A percentile compares a stretch with the other conserved stretches of the same genome.
Conservation (phyloP, 2,888 invertebrate genomes). For the Sinhomidia bicolor region DNA sequence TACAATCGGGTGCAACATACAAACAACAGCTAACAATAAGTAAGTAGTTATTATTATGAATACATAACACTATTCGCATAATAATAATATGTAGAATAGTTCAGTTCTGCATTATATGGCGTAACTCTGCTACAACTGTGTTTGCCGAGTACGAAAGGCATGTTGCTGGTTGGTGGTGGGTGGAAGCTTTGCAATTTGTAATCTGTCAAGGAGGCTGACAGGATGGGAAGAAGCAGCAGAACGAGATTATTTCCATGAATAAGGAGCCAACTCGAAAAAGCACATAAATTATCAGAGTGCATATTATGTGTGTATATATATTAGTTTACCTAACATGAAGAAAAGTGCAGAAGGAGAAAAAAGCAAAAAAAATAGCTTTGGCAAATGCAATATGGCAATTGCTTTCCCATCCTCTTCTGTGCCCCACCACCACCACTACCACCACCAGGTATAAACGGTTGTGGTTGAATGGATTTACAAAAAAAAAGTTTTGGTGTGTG, state of each 20-base stretch:
- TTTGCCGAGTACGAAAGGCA: neutral
- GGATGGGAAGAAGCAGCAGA: constrained; percentile 16
- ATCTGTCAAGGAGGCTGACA: constrained; percentile 64
- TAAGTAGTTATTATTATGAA: no score
- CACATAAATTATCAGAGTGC: neutral
- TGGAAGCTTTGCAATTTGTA: constrained; percentile 65
- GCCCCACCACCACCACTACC: neutral
- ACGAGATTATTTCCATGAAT: constrained; percentile 36
- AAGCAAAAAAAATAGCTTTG: neutral
- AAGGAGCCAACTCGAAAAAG: neutral
- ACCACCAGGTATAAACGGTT: neutral
- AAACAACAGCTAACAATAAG: no score
- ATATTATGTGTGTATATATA: neutral
- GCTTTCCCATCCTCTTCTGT: neutral
- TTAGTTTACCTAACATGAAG: neutral
- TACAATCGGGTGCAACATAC: no score
- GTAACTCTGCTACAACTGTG: no score
- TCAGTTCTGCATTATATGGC: no score
- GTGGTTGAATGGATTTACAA: neutral
- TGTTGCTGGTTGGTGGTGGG: neutral
- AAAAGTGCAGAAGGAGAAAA: neutral
- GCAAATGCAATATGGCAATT: neutral
- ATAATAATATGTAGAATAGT: no score
- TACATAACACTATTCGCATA: no score
- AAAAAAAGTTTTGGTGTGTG: no score